Evolutionary conservation across 2,113 vertebrate species (phyloP), one percentile per base, ranked within the genome.

Genomic region (Alectura lathami): DNA sequence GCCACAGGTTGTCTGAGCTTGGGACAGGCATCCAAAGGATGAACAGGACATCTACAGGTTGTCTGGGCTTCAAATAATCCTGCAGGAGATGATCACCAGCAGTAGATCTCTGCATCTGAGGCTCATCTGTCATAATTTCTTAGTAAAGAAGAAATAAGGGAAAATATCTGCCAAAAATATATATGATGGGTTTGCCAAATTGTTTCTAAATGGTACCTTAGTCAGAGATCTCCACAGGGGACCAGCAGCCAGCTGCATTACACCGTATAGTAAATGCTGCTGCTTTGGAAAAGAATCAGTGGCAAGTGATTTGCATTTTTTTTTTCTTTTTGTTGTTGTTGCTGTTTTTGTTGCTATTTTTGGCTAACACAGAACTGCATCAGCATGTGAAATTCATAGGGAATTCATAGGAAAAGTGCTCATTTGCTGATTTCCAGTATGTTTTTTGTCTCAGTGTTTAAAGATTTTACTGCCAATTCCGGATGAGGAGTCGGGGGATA

Each of bases 161-260:
- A 88, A 40, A 75, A 81, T 47, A 95, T 91, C 76, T 94, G 92
- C 91, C 56, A 92, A 85, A 96, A 94, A 97, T 92, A 87, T 67
- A 75, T 79, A 83, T 89, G 85, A 96, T 79, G 77, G 94, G 94
- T 96, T 95, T 95, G 92, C 83, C 87, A 97, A 95, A 97, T 93
- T 95, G 93, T 96, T 97, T 93, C 91, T 94, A 96, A 97, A 96
- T 96, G 89, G 84, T 89, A 95, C 96, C 95, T 91, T 93, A 93
- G 94, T 96, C 92, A 94, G 88, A 96, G 53, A 76, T 88, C 90
- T 97, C 95, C 60, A 83, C 82, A 77, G 91, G 94, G 91, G 86
- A 86, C 81, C 89, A 91, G 84, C 78, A 96, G 82, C 86, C 96
- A 97, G 95, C 96, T 97, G 96, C 62, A 96, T 75, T 92, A 72